Conservation (phyloP, 2,888 invertebrate genomes). For the Euzetes globulus region DNA sequence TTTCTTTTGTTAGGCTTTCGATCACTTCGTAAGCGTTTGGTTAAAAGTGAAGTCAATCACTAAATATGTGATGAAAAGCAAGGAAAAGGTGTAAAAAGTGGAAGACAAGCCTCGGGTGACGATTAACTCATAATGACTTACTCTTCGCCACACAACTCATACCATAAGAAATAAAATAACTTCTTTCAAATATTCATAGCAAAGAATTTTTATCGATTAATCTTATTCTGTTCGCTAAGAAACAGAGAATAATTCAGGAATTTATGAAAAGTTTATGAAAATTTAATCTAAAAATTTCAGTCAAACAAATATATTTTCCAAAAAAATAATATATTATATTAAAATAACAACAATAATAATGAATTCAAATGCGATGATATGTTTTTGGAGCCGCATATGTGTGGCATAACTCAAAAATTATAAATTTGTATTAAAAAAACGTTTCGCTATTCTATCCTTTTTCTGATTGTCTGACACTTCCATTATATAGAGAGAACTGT, state of each 20-base stretch:
- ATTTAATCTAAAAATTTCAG: background rate
- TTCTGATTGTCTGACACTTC: background rate
- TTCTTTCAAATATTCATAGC: too few relatives aligned
- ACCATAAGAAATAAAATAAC: too few relatives aligned
- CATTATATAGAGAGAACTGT: background rate
- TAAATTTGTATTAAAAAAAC: background rate
- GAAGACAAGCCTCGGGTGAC: background rate
- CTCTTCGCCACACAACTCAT: too few relatives aligned
- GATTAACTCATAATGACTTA: background rate
- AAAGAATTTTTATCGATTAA: too few relatives aligned
- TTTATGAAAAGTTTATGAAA: background rate
- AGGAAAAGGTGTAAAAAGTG: background rate
- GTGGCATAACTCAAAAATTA: background rate
- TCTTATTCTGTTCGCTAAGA: too few relatives aligned
- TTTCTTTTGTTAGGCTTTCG: background rate
- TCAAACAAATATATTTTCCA: background rate
- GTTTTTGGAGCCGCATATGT: background rate
- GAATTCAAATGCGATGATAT: slow-evolving; percentile 9
- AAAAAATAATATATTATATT: background rate
- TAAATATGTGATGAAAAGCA: background rate
- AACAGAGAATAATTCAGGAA: too few relatives aligned
- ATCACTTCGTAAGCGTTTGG: background rate
- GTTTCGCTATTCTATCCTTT: too few relatives aligned
- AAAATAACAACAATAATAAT: background rate
- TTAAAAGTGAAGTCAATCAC: background rate